A percentile compares a stretch with the other conserved stretches of the same genome.
phyloP scores from a whole-genome alignment of 1,140 invertebrate genomes.

The Thaumatotibia leucotreta region DNA sequence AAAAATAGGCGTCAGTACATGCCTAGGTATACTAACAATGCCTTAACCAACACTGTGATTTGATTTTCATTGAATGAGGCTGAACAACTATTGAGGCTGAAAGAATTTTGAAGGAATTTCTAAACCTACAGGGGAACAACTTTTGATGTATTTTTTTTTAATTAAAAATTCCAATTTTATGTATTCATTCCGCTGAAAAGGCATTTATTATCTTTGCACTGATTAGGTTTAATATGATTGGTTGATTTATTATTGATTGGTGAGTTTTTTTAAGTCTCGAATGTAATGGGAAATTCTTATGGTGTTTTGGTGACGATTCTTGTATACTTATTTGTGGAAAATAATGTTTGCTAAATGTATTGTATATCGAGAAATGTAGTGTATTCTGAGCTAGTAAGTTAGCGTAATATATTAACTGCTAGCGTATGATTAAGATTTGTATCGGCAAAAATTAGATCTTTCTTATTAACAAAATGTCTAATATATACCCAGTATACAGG shows the following conservation, averaged over 20 bases:
- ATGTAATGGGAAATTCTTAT: not conserved
- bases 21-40: not conserved
- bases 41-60: slow-evolving; percentile 2
- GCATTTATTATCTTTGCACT: slow-evolving; percentile 9
- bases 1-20: not conserved
- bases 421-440: not conserved
- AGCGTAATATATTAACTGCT: not conserved
- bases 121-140: not conserved
- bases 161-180: not conserved
- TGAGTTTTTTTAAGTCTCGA: not conserved
- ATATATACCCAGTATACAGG: too few relatives aligned
- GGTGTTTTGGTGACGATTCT: not conserved
- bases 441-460: not conserved
- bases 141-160: not conserved
- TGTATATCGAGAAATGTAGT: not conserved
- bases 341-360: not conserved
- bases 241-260: slow-evolving; percentile 1
- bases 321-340: not conserved
- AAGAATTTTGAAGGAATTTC: not conserved
- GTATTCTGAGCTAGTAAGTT: not conserved
- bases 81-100: not conserved
- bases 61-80: slow-evolving; percentile 5
- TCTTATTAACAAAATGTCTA: not conserved
- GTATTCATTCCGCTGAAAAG: slow-evolving; percentile 8
- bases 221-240: slow-evolving; percentile 4